phyloP scores from a whole-genome alignment of 2,888 invertebrate genomes.

The Ectropis crepuscularia region DNA sequence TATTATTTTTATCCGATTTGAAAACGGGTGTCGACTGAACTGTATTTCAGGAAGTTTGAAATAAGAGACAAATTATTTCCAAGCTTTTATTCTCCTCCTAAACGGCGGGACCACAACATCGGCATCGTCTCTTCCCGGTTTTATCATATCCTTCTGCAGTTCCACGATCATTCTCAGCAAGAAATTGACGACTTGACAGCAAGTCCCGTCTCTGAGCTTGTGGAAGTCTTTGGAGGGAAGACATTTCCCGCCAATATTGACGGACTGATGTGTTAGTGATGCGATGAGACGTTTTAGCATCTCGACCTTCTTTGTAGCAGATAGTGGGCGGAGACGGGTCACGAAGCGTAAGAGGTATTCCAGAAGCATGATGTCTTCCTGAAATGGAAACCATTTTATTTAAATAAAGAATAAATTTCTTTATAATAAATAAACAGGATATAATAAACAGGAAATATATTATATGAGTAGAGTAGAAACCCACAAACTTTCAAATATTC shows the following conservation, averaged over 20 bases:
- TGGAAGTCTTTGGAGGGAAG: slow-evolving; percentile 74
- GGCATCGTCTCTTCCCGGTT: slow-evolving; percentile 67
- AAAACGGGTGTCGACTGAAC: too few relatives aligned
- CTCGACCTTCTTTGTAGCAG: slow-evolving; percentile 84
- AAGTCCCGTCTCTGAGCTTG: slow-evolving; percentile 84
- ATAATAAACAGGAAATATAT: too few relatives aligned
- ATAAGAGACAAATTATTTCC: slow-evolving; percentile 64
- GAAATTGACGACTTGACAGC: slow-evolving; percentile 80
- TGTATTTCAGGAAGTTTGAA: neutral
- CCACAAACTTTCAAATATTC: too few relatives aligned
- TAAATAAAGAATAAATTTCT: too few relatives aligned
- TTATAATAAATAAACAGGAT: too few relatives aligned
- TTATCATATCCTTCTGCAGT: slow-evolving; percentile 76
- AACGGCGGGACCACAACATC: slow-evolving; percentile 72
- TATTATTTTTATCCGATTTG: too few relatives aligned
- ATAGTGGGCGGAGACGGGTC: slow-evolving; percentile 86
- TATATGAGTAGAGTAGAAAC: too few relatives aligned
- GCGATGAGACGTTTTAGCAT: slow-evolving; percentile 87
- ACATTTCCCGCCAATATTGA: slow-evolving; percentile 65
- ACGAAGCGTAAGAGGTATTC: slow-evolving; percentile 90
- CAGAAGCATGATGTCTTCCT: slow-evolving; percentile 88
- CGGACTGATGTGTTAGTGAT: slow-evolving; percentile 87
- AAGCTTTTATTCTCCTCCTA: slow-evolving; percentile 73
- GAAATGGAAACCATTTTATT: slow-evolving; percentile 40
- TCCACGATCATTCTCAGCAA: slow-evolving; percentile 79